These are phyloP conservation scores for Aspiorhynchus laticeps DNA, from an alignment of 2,113 vertebrate genomes.

Conservation along the genomic window DNA sequence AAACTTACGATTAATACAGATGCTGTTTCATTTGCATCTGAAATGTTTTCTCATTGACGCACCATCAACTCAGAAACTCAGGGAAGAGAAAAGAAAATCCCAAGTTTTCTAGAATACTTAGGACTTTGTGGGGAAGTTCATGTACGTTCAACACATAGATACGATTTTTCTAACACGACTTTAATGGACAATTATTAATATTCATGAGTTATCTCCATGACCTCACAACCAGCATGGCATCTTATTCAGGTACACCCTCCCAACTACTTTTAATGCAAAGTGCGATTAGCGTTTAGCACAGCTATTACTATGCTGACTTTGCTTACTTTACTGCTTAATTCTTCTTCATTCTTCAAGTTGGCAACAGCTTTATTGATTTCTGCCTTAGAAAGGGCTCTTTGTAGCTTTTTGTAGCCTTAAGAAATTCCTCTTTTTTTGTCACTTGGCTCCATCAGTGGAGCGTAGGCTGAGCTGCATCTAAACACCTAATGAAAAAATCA, in stretches of 20 bases:
- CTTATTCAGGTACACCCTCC: not conserved
- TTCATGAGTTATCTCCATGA: not conserved
- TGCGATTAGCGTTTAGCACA: constrained; percentile 19
- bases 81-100: no score
- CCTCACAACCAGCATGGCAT: not conserved
- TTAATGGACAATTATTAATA: not conserved
- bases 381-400: not conserved
- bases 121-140: no score
- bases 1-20: no score
- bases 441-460: not conserved
- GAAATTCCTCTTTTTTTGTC: constrained; percentile 14
- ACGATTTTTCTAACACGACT: not conserved
- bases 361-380: constrained; percentile 38
- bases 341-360: constrained; percentile 39
- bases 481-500: not conserved
- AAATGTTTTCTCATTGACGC: no score
- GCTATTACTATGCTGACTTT: constrained; percentile 38
- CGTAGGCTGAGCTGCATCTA: not conserved
- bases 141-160: not conserved
- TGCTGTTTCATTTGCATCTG: no score
- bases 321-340: constrained; percentile 42
- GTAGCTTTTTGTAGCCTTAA: constrained; percentile 21
- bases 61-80: no score
- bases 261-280: not conserved
- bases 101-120: no score